Percentiles rank a stretch among this genome's conserved stretches.
phyloP scores from a whole-genome alignment of 2,113 vertebrate species.

The Mionectes macconnelli region DNA sequence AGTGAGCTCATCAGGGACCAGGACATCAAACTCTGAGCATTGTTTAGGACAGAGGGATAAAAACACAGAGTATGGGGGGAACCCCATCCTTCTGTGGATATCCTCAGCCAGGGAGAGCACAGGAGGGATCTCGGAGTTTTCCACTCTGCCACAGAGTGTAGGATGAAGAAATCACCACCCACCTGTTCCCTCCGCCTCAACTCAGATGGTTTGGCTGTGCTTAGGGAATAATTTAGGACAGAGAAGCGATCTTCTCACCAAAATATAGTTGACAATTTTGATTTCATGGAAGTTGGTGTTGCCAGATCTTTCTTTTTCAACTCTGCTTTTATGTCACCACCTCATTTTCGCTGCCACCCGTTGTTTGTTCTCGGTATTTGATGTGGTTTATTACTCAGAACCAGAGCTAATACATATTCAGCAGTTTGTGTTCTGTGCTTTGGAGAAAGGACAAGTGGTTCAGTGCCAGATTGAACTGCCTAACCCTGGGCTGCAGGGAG shows the following conservation, averaged over 20 bases:
- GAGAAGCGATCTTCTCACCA: neutral
- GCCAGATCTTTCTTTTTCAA: conserved; percentile 22
- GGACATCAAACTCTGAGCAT: neutral
- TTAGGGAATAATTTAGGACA: neutral
- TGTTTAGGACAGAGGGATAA: neutral
- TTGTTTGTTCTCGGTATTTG: conserved; percentile 52
- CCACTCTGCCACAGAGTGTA: rapidly evolving
- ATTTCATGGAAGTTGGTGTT: neutral
- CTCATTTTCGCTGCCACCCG: conserved; percentile 45
- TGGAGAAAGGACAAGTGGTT: conserved; percentile 44
- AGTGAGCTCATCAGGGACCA: neutral
- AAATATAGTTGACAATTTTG: neutral
- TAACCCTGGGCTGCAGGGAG: neutral
- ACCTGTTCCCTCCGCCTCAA: neutral
- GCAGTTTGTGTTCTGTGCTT: conserved; percentile 15
- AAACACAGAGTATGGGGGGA: rapidly evolving
- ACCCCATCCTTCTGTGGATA: neutral
- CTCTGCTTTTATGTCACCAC: conserved; percentile 59
- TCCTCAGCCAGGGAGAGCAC: too few relatives aligned
- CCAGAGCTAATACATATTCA: conserved; percentile 52
- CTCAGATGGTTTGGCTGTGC: neutral
- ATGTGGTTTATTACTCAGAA: conserved; percentile 60
- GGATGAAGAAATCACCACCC: neutral
- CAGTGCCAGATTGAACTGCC: neutral
- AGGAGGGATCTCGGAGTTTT: neutral